Evolutionary conservation across 2,797 vertebrate genomes (phyloP).

Genomic region (Pyrrhura leucotis): DNA sequence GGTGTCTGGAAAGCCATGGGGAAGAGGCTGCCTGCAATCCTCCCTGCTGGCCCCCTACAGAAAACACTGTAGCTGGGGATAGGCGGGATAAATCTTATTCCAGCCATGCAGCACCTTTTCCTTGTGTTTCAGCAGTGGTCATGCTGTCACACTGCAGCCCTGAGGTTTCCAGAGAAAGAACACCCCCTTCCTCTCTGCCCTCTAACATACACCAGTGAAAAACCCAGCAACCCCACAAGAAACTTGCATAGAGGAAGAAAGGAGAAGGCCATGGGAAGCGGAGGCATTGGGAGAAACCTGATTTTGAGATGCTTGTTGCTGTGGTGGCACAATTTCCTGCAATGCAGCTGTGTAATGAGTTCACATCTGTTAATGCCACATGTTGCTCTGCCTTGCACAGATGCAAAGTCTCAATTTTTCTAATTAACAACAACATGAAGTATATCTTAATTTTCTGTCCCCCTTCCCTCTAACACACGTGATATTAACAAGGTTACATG

Average conservation of each 20-base stretch:
- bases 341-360: constrained; percentile 83
- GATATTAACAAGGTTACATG: constrained; percentile 84
- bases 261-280: background rate
- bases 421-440: constrained; percentile 84
- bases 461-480: constrained; percentile 82
- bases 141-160: background rate
- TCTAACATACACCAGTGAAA: background rate
- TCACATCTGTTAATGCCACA: constrained; percentile 84
- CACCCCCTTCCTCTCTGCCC: background rate
- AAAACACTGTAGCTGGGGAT: background rate
- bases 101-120: background rate
- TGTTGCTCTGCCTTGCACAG: constrained; percentile 81
- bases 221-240: background rate
- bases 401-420: constrained; percentile 86
- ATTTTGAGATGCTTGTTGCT: constrained; percentile 67
- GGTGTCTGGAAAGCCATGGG: background rate
- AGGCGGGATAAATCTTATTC: background rate
- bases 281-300: constrained; percentile 41
- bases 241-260: background rate
- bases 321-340: constrained; percentile 59
- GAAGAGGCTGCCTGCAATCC: background rate
- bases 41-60: background rate
- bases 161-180: background rate
- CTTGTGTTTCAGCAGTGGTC: background rate
- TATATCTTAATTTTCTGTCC: constrained; percentile 85